Percentiles rank a stretch among this genome's conserved stretches.
Evolutionary conservation across 2,888 invertebrate genomes (phyloP).

Genomic region (Clostera curtula): DNA sequence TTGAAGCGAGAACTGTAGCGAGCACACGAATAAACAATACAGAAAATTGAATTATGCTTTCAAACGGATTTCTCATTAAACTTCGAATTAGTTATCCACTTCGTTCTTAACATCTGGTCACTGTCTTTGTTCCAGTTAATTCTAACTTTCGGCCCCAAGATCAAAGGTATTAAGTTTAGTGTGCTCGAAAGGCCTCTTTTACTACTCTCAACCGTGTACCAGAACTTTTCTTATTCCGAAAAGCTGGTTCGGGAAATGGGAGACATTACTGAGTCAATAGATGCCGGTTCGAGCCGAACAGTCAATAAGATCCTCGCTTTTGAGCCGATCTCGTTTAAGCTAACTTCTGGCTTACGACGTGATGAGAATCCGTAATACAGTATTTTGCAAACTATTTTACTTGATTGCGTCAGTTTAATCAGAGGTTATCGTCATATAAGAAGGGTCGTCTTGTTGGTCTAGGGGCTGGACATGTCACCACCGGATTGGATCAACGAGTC

Average conservation of each 20-base stretch:
- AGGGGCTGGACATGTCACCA: no score
- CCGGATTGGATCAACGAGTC: no score
- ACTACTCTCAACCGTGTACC: constrained; percentile 50
- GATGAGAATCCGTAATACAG: constrained; percentile 40
- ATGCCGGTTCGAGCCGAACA: constrained; percentile 52
- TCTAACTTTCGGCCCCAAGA: constrained; percentile 59
- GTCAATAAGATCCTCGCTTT: constrained; percentile 58
- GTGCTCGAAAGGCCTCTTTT: constrained; percentile 51
- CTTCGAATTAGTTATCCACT: constrained; percentile 51
- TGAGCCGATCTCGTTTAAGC: constrained; percentile 49
- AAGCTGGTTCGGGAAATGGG: constrained; percentile 67
- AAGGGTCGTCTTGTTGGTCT: constrained; percentile 7
- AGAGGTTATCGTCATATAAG: constrained; percentile 32
- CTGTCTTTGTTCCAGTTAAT: constrained; percentile 58
- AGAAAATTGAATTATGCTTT: constrained; percentile 57
- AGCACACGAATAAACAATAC: constrained; percentile 31
- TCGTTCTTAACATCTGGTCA: constrained; percentile 53
- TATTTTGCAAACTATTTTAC: constrained; percentile 25
- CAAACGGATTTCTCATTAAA: constrained; percentile 60
- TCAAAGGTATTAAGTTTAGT: constrained; percentile 68
- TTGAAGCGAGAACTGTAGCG: constrained; percentile 15
- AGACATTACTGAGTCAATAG: constrained; percentile 70
- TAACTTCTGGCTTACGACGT: constrained; percentile 47
- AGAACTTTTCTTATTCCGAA: constrained; percentile 67
- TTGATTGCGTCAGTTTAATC: constrained; percentile 40